These are phyloP conservation scores for Dipus sagitta DNA, from an alignment of 2,797 vertebrate genomes.

Conservation along the genomic window DNA sequence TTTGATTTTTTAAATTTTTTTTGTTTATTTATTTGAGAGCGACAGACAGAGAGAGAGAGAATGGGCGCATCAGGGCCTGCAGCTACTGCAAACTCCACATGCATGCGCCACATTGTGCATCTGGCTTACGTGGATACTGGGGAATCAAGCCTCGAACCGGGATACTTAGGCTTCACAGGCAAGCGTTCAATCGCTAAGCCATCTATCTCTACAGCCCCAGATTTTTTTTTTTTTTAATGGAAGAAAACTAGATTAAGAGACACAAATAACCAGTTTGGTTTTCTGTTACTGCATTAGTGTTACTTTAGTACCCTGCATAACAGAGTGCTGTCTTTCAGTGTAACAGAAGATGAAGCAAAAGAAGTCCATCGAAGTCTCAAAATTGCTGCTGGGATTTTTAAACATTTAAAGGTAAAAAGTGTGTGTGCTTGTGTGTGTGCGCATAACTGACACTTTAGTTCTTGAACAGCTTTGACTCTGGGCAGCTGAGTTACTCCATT, in stretches of 20 bases:
- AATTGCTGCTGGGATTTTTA: slow-evolving; percentile 97
- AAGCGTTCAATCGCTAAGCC: too few relatives aligned
- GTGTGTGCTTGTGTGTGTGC: neutral
- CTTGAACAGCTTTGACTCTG: neutral
- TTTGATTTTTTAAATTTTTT: slow-evolving; percentile 48
- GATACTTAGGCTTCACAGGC: too few relatives aligned
- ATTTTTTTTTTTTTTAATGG: slow-evolving; percentile 53
- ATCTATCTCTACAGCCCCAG: too few relatives aligned
- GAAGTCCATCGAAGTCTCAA: slow-evolving; percentile 97
- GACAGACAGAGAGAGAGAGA: too few relatives aligned
- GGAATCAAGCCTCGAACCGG: too few relatives aligned
- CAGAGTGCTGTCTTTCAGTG: slow-evolving; percentile 85
- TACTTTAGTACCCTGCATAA: slow-evolving; percentile 21
- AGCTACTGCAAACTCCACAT: too few relatives aligned
- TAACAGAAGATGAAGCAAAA: slow-evolving; percentile 98
- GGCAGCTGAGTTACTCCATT: neutral
- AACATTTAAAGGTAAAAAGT: slow-evolving; percentile 94
- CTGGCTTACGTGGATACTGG: too few relatives aligned
- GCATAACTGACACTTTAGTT: neutral
- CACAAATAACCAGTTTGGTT: neutral
- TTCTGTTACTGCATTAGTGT: neutral
- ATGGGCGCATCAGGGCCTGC: too few relatives aligned
- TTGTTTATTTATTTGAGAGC: neutral
- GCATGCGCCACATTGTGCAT: too few relatives aligned
- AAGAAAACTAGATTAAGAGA: slow-evolving; percentile 19